Base-by-base conservation (phyloP, 2,113 vertebrate species). In the Eudyptes chrysolophus region DNA sequence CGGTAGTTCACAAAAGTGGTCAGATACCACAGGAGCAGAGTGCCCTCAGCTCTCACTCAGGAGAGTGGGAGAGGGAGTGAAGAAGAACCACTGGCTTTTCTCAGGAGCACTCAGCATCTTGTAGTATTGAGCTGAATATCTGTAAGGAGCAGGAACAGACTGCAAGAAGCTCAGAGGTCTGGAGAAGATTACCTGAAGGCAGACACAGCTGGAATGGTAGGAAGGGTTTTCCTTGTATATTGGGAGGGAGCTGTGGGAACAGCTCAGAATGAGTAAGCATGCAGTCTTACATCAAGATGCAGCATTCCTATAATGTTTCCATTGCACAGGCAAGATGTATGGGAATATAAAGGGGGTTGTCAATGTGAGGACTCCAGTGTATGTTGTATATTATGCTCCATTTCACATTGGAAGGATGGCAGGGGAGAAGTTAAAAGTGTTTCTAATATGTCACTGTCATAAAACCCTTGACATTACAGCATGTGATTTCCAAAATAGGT, bases 121-220 rank as follows among this genome's bases (percentile, higher is more conserved):
- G 36, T 90, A 95, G 87, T 61, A 51, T 78, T 96, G 83, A 90
- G 79, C 55, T 36, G 84, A 94, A 69, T 83, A 46, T 60, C 88
- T 81, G 16, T 62, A 81, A 61, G 78, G 72, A 93, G 49, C 75
- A 94, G 71, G 62, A 95, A 81, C 66, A 92, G 74, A 81, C 65
- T 55, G 51, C 84, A 82, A 93, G 90, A 93, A 70, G 58, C 42
- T 92, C 87, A 70, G 71, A 75, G 52, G 21, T 93, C 71, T 21
- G 87, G 61, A 95, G 62, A 58, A 80, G 79, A 81, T 32, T 65
- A 64, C 93, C 93, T 94, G 94, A 94, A 96, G 83, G 71, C 78
- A 95, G 78, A 94, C 83, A 87, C 90, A 92, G 78, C 79, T 79
- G 92, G 68, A 92, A 95, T 89, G 78, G 86, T 90, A 97, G 96